A percentile compares a stretch with the other conserved stretches of the same genome.
These are phyloP conservation scores for Notothenia rossii DNA, from an alignment of 2,113 vertebrate genomes.

Conservation along the genomic window DNA sequence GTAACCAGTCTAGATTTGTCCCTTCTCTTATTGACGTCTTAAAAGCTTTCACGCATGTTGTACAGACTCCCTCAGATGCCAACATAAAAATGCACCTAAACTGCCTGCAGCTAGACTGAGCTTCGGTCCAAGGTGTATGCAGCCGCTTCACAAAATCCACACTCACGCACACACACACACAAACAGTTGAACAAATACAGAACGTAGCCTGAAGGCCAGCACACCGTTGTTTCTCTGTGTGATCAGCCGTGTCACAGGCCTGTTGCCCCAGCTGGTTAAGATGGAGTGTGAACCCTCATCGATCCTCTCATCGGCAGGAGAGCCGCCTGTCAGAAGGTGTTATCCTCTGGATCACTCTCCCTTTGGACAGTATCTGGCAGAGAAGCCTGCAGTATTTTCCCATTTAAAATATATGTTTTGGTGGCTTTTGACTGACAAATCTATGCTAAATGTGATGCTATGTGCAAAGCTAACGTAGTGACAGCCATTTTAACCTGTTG, in stretches of 20 bases:
- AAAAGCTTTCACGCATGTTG: not conserved
- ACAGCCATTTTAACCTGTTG: not conserved
- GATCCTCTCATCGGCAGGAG: slow-evolving; percentile 67
- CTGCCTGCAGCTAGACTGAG: not conserved
- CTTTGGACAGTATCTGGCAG: slow-evolving; percentile 16
- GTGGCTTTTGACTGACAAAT: not conserved
- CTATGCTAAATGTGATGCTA: not conserved
- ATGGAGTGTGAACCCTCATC: slow-evolving; percentile 68
- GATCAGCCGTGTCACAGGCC: slow-evolving; percentile 57
- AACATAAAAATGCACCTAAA: not conserved
- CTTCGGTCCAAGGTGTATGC: not conserved
- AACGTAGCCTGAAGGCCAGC: slow-evolving; percentile 43
- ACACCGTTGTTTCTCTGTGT: slow-evolving; percentile 35
- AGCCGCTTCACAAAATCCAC: slow-evolving; percentile 11
- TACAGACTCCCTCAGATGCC: not conserved
- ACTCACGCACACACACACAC: not conserved
- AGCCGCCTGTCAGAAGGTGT: slow-evolving; percentile 75
- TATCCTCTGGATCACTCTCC: slow-evolving; percentile 61
- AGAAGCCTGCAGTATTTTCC: slow-evolving; percentile 8
- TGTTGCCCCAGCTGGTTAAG: slow-evolving; percentile 52
- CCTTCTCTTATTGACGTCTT: not conserved
- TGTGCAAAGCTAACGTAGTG: not conserved
- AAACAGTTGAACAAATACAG: slow-evolving; percentile 13
- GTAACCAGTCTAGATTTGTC: not conserved
- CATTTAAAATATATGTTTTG: not conserved